These are phyloP conservation scores for Coregonus clupeaformis DNA, from an alignment of 2,113 vertebrate genomes.

Conservation along the genomic window DNA sequence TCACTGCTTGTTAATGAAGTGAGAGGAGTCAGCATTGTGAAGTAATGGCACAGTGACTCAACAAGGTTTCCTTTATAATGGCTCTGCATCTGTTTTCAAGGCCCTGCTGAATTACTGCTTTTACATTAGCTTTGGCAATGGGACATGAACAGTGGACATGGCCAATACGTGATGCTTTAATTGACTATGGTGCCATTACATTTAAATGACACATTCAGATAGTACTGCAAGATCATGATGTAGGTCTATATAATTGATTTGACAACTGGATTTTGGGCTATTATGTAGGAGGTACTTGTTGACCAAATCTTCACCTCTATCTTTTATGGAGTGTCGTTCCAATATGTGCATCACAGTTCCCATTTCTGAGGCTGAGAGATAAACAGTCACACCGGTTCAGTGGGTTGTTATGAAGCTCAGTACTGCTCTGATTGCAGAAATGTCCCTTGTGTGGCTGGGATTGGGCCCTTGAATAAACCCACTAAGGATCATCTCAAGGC, in stretches of 20 bases:
- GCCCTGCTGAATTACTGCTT: slow-evolving; percentile 27
- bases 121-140: slow-evolving; percentile 18
- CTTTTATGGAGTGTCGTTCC: too few relatives aligned
- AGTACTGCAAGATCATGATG: too few relatives aligned
- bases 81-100: slow-evolving; percentile 29
- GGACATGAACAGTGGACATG: slow-evolving; percentile 33
- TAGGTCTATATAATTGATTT: too few relatives aligned
- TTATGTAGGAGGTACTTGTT: too few relatives aligned
- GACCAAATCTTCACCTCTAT: too few relatives aligned
- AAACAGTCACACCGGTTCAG: slow-evolving; percentile 18
- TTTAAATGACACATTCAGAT: too few relatives aligned
- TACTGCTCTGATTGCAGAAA: slow-evolving; percentile 32
- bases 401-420: slow-evolving; percentile 20
- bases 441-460: slow-evolving; percentile 22
- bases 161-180: slow-evolving; percentile 40
- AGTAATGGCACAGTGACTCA: slow-evolving; percentile 24
- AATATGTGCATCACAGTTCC: background rate
- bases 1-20: slow-evolving; percentile 50
- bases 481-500: too few relatives aligned
- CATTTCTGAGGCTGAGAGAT: slow-evolving; percentile 41
- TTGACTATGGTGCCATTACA: slow-evolving; percentile 12
- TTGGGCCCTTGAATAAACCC: slow-evolving; percentile 12
- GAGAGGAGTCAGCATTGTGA: slow-evolving; percentile 47
- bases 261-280: too few relatives aligned
- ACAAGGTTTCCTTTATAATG: slow-evolving; percentile 51